phyloP scores from a whole-genome alignment of 2,888 invertebrate species.

The Tineola bisselliella region DNA sequence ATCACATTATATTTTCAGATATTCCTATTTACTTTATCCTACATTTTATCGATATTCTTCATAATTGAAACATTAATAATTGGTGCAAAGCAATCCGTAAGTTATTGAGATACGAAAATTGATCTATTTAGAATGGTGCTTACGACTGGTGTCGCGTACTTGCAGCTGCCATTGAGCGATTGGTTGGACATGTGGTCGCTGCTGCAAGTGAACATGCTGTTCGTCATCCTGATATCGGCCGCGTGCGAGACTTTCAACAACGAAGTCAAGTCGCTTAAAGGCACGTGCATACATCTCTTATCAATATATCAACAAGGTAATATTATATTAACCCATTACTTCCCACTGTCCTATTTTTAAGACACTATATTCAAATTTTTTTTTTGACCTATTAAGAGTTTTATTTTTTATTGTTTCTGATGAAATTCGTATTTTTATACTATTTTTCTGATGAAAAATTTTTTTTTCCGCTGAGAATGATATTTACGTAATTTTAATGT shows the following conservation, averaged over 20 bases:
- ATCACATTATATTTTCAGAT: too few species aligned
- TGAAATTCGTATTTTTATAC: too few species aligned
- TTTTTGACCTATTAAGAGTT: too few species aligned
- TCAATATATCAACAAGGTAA: conserved; percentile 1
- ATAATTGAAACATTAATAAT: not conserved
- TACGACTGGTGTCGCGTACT: too few species aligned
- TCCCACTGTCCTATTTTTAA: too few species aligned
- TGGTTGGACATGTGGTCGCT: not conserved
- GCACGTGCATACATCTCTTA: not conserved
- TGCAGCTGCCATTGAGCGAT: not conserved
- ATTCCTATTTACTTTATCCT: not conserved
- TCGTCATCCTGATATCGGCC: not conserved
- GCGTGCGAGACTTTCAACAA: not conserved
- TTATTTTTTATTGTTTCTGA: too few species aligned
- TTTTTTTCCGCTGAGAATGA: too few species aligned
- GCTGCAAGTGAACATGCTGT: not conserved
- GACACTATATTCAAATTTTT: too few species aligned
- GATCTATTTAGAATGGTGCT: too few species aligned
- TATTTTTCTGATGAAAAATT: too few species aligned
- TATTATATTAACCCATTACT: too few species aligned
- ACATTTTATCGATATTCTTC: not conserved
- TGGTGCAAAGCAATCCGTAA: not conserved
- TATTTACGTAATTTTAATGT: too few species aligned
- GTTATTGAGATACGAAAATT: not conserved
- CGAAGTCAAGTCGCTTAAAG: not conserved